Base-by-base conservation (phyloP, 2,797 vertebrate genomes). In the Malurus splendens region DNA sequence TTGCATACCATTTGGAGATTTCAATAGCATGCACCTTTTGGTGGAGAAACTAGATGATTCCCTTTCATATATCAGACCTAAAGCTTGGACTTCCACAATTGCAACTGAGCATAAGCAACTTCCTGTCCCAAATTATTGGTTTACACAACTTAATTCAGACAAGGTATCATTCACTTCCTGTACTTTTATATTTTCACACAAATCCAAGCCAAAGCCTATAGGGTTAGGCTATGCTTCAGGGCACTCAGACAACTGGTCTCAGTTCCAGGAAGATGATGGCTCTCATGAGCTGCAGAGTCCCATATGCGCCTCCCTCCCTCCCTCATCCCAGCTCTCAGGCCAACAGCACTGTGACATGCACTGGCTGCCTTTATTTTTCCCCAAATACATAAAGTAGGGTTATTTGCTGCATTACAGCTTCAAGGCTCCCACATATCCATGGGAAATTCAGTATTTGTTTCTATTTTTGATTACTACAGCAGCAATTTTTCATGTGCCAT, bases 341-440 rank as follows among this genome's bases (percentile, higher is more conserved):
- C 12, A 32, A 39, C 41, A 16, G 7, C 12, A 13, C 33, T 9
- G 3, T 1, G 9, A 47, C 39, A 39, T 0, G 0, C 4, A 4
- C 23, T 27, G 27, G 5, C 12, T 10, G 1, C 30, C 44, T 25
- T 65, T 39, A 18, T n/a, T 55, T 47, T 30, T 4, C 23, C 45
- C 42, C 22, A 74, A 56, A 55, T 14, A 23, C 32, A 25, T 6
- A n/a, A 68, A 62, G 42, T 62, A 57, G 32, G 24, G 33, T 36
- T 61, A 50, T 72, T 81, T 57, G 42, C 66, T 44, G 48, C 28
- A 15, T 54, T 39, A 79, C 30, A 55, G 15, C 33, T 59, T 42
- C 77, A 50, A 39, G 47, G 55, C 16, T 9, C 1, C 73, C 51
- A 33, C 10, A 41, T 4, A 27, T 3, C 48, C 6, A 3, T 14